Conservation (phyloP, 2,797 vertebrate genomes). For the Galago senegalensis region DNA sequence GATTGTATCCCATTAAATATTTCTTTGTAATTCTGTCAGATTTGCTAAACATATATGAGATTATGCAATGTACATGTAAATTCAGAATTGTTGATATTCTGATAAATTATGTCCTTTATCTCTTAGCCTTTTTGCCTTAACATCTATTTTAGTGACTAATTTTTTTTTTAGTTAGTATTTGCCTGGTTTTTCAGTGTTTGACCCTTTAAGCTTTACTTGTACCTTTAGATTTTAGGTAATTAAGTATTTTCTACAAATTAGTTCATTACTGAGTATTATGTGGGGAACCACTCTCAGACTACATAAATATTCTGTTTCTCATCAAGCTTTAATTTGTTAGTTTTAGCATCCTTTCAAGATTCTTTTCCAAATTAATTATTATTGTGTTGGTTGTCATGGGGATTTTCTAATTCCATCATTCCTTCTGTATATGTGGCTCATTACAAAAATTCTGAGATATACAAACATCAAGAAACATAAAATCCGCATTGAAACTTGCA, state of each 20-base stretch:
- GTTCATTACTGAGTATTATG: constrained; percentile 40
- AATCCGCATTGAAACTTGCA: too few species aligned
- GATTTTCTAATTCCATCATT: constrained; percentile 30
- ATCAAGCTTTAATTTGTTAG: constrained; percentile 1
- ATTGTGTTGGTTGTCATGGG: not conserved
- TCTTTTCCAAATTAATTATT: constrained; percentile 53
- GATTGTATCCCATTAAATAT: constrained; percentile 30
- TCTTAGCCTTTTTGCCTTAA: constrained; percentile 39
- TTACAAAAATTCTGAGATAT: too few species aligned
- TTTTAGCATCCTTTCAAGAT: constrained; percentile 54
- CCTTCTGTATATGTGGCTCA: not conserved
- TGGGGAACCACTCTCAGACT: not conserved
- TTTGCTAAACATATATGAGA: constrained; percentile 8
- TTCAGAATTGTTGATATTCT: constrained; percentile 52
- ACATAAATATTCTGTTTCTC: not conserved
- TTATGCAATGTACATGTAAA: constrained; percentile 44
- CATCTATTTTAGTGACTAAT: not conserved
- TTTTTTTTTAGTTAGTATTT: constrained; percentile 27
- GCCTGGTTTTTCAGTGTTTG: not conserved
- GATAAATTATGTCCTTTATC: constrained; percentile 25
- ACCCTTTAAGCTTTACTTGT: not conserved
- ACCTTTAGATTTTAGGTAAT: constrained; percentile 46
- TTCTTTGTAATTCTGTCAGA: not conserved
- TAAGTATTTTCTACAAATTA: constrained; percentile 53
- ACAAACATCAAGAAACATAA: too few species aligned